phyloP scores from a whole-genome alignment of 1,140 invertebrate species.

The Centruroides vittatus region DNA sequence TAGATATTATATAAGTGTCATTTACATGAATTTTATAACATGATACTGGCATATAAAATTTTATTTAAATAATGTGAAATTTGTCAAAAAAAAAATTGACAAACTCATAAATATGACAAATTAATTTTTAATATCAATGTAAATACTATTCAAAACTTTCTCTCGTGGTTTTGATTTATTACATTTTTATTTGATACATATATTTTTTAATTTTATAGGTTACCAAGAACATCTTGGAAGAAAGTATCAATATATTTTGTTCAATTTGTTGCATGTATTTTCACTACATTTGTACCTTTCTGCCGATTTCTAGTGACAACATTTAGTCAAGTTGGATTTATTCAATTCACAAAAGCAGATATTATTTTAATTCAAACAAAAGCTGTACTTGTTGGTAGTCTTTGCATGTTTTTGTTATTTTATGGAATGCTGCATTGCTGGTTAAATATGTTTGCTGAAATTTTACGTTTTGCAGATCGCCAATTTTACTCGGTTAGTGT shows the following conservation, averaged over 20 bases:
- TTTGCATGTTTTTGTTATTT: conserved; percentile 60
- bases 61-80: no score
- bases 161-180: no score
- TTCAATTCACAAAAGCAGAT: conserved; percentile 41
- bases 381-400: conserved; percentile 53
- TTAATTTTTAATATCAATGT: no score
- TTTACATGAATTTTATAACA: no score
- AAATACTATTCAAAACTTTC: no score
- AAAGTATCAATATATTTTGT: conserved; percentile 50
- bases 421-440: conserved; percentile 75
- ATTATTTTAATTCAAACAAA: conserved; percentile 51
- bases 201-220: conserved; percentile 33
- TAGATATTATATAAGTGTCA: no score
- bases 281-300: conserved; percentile 63
- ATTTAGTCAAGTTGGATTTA: conserved; percentile 51
- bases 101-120: no score
- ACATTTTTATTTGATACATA: no score
- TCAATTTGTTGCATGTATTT: conserved; percentile 58
- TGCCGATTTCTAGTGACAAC: conserved; percentile 54
- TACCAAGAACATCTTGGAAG: conserved; percentile 52
- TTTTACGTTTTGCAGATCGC: conserved; percentile 69
- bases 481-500: conserved; percentile 56
- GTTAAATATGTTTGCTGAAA: conserved; percentile 76
- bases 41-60: no score
- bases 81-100: no score